Evolutionary conservation across 2,113 vertebrate species (phyloP).

Genomic region (Aegithalos caudatus): DNA sequence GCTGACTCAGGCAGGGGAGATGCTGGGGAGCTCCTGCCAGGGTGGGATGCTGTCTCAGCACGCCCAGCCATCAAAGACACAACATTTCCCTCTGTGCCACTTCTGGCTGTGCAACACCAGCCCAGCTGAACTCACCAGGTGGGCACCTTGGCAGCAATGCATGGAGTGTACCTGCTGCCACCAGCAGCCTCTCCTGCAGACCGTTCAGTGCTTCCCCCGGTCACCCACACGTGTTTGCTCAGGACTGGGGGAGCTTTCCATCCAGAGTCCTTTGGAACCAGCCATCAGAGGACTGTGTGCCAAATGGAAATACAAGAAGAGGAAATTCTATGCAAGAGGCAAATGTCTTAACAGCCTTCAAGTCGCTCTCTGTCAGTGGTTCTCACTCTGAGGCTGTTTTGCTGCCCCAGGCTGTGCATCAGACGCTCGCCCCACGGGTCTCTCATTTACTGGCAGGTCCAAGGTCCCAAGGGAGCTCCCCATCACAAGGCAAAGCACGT

Average conservation of each 20-base stretch:
- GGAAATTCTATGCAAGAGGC: not conserved
- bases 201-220: not conserved
- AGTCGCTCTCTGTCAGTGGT: accelerated
- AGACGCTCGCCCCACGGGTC: not conserved
- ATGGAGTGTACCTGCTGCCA: accelerated
- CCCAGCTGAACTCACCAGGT: not conserved
- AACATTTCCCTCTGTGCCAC: accelerated
- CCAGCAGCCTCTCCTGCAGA: not conserved
- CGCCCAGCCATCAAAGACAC: accelerated
- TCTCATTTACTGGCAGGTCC: not conserved
- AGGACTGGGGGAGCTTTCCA: not conserved
- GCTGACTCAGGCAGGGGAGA: not conserved
- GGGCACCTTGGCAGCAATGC: not conserved
- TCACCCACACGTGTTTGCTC: not conserved
- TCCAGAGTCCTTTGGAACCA: not conserved
- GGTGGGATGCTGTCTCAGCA: not conserved
- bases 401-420: not conserved
- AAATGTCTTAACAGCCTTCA: not conserved
- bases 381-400: accelerated
- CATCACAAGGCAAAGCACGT: not conserved
- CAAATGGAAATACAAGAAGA: not conserved
- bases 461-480: not conserved
- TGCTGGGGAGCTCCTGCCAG: not conserved
- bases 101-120: not conserved
- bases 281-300: not conserved